Evolutionary conservation across 1,140 invertebrate genomes (phyloP).

Genomic region (Pollicipes pollicipes): DNA sequence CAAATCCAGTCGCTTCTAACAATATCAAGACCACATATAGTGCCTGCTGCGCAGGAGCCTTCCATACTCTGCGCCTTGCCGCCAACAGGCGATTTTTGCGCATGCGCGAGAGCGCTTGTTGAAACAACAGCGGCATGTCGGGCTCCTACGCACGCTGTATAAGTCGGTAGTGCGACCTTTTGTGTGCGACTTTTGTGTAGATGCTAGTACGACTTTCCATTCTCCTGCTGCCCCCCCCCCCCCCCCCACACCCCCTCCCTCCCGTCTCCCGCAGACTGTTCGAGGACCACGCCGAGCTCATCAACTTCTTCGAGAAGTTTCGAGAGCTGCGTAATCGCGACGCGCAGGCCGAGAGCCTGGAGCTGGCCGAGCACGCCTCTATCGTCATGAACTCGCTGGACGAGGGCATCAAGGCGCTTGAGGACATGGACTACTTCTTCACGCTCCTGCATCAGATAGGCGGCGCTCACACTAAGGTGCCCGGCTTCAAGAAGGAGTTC

Average conservation of each 20-base stretch:
- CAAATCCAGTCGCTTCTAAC: too few species aligned
- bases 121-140: too few species aligned
- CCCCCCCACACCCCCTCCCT: constrained; percentile 4
- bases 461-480: constrained; percentile 59
- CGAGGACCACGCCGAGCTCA: constrained; percentile 61
- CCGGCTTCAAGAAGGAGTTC: constrained; percentile 63
- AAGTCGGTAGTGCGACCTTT: too few species aligned
- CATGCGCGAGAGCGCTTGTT: too few species aligned
- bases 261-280: constrained; percentile 47
- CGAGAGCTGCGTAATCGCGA: constrained; percentile 55
- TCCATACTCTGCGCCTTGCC: too few species aligned
- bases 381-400: constrained; percentile 69
- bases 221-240: constrained; percentile 2
- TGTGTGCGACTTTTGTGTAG: too few species aligned
- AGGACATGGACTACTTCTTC: constrained; percentile 65
- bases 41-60: too few species aligned
- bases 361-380: constrained; percentile 65
- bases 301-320: constrained; percentile 63
- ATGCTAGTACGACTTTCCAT: too few species aligned
- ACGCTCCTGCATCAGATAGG: constrained; percentile 63
- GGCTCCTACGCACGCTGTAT: too few species aligned
- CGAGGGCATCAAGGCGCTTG: constrained; percentile 62
- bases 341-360: constrained; percentile 49
- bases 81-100: too few species aligned
- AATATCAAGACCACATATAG: too few species aligned